A percentile compares a stretch with the other conserved stretches of the same genome.
Evolutionary conservation across 2,888 invertebrate species (phyloP).

Genomic region (Marronus borbonicus): DNA sequence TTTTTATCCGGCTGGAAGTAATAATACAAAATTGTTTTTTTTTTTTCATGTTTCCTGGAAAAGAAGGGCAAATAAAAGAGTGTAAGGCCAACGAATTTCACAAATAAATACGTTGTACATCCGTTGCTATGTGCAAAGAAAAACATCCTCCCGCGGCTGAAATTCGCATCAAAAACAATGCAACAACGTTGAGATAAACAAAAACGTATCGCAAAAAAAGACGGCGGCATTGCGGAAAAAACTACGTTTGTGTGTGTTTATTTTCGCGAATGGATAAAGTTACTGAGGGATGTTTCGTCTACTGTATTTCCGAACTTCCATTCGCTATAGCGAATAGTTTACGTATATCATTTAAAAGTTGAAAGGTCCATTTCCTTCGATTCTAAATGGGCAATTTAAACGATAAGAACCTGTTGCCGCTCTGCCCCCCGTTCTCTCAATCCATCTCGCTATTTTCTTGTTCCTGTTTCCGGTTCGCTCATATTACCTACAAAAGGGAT

Average conservation of each 20-base stretch:
- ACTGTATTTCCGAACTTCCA: not conserved
- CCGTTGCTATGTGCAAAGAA: not conserved
- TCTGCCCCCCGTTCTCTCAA: not conserved
- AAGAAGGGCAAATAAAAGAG: too few relatives aligned
- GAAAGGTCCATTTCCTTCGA: not conserved
- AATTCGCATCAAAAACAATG: constrained; percentile 9
- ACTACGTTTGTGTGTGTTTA: too few relatives aligned
- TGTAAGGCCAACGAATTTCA: too few relatives aligned
- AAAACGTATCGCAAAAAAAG: not conserved
- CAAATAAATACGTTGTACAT: too few relatives aligned
- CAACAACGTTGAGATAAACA: constrained; percentile 1
- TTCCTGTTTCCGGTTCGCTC: constrained; percentile 2
- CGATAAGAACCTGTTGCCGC: constrained; percentile 21
- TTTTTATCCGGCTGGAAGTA: too few relatives aligned
- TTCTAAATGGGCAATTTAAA: constrained; percentile 11
- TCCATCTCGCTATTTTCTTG: constrained; percentile 1
- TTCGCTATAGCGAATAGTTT: not conserved
- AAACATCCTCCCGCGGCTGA: not conserved
- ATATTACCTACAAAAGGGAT: constrained; percentile 4
- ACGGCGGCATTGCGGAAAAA: too few relatives aligned
- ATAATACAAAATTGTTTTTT: too few relatives aligned
- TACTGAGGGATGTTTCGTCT: not conserved
- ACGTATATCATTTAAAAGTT: constrained; percentile 11
- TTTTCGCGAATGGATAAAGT: too few relatives aligned
- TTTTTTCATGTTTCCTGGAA: too few relatives aligned